Evolutionary conservation across 2,888 invertebrate genomes (phyloP).

Genomic region (Mimumesa dahlbomi): DNA sequence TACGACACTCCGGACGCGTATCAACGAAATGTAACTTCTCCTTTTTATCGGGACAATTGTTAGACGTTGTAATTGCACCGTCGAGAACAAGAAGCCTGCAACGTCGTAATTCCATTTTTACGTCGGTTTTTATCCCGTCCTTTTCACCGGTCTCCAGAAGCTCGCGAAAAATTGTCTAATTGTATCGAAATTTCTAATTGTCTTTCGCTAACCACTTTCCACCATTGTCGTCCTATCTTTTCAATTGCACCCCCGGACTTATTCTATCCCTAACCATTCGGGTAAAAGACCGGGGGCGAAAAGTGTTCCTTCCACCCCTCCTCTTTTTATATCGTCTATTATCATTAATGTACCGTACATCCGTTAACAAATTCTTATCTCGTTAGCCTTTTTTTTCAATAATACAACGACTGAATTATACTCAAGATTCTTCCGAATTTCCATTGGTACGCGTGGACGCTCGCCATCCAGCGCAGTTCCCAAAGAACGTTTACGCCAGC

Average conservation of each 20-base stretch:
- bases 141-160: too few species aligned
- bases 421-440: neutral
- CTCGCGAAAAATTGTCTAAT: too few species aligned
- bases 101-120: neutral
- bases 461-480: neutral
- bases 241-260: too few species aligned
- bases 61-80: conserved; percentile 30
- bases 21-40: conserved; percentile 4
- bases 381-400: neutral
- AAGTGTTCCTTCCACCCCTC: too few species aligned
- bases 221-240: too few species aligned
- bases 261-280: too few species aligned
- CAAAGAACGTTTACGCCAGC: neutral
- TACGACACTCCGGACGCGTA: neutral
- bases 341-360: conserved; percentile 22
- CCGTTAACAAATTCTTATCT: conserved; percentile 23
- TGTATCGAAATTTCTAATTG: too few species aligned
- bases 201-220: too few species aligned
- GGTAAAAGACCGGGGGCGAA: too few species aligned
- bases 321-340: too few species aligned
- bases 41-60: neutral
- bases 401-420: neutral
- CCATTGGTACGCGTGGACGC: too few species aligned
- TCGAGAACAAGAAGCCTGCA: neutral
- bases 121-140: too few species aligned